phyloP scores from a whole-genome alignment of 2,888 invertebrate species.

The Rapana venosa region DNA sequence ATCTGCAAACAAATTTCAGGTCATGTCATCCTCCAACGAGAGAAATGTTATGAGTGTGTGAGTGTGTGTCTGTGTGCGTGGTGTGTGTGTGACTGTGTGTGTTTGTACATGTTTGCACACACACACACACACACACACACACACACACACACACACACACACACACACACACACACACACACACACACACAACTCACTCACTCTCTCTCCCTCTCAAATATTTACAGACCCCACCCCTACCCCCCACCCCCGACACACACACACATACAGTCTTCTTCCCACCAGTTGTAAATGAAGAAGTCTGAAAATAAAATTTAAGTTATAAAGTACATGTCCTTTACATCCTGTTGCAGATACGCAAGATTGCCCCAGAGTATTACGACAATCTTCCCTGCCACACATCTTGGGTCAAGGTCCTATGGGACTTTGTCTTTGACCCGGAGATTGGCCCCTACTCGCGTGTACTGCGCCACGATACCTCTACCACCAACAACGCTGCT shows the following conservation, averaged over 20 bases:
- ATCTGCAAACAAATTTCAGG: no score
- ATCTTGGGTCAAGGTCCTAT: slow-evolving; percentile 95
- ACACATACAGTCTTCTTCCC: slow-evolving; percentile 1
- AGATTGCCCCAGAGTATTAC: slow-evolving; percentile 96
- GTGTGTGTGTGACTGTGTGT: not conserved
- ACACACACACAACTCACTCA: not conserved
- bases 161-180: slow-evolving; percentile 25
- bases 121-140: slow-evolving; percentile 17
- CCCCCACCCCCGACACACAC: not conserved
- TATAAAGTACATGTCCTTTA: not conserved
- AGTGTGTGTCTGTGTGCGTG: not conserved
- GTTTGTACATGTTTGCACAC: not conserved
- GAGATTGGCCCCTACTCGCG: slow-evolving; percentile 97
- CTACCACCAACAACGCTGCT: not conserved
- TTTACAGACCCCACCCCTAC: no score
- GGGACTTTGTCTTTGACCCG: slow-evolving; percentile 96
- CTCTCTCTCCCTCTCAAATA: no score
- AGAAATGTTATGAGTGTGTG: not conserved
- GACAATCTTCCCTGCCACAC: slow-evolving; percentile 94
- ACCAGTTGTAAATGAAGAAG: not conserved
- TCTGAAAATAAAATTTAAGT: not conserved
- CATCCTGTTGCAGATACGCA: slow-evolving; percentile 85
- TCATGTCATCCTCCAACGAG: no score
- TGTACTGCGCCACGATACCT: slow-evolving; percentile 52
- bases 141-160: slow-evolving; percentile 1